A percentile compares a stretch with the other conserved stretches of the same genome.
Evolutionary conservation across 1,140 invertebrate species (phyloP).

Genomic region (Drosophila nigromelanica): DNA sequence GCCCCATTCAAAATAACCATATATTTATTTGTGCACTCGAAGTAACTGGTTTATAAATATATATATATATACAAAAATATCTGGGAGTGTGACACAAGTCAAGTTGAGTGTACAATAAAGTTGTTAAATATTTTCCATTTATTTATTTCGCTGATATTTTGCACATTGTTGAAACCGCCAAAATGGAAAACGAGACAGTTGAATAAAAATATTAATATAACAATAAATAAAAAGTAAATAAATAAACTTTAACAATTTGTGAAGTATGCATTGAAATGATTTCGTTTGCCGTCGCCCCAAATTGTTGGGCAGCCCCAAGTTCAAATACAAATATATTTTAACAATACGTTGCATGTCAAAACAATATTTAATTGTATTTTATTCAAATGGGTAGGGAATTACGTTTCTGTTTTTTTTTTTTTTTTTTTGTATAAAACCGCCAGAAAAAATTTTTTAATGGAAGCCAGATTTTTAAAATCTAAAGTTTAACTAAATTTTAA

Average conservation of each 20-base stretch:
- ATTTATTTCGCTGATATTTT: constrained; percentile 27
- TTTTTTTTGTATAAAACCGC: too few relatives aligned
- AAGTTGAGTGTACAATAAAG: constrained; percentile 15
- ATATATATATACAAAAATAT: not conserved
- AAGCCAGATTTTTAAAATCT: too few relatives aligned
- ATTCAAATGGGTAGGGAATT: not conserved
- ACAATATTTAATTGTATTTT: not conserved
- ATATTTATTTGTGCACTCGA: constrained; percentile 9
- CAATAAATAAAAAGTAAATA: constrained; percentile 6
- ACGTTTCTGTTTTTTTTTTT: too few relatives aligned
- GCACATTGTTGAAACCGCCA: constrained; percentile 28
- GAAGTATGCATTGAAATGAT: constrained; percentile 4
- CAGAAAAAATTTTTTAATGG: too few relatives aligned
- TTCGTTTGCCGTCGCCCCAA: not conserved
- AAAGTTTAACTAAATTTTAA: too few relatives aligned
- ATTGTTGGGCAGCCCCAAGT: not conserved
- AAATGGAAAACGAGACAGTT: constrained; percentile 23
- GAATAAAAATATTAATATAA: constrained; percentile 21
- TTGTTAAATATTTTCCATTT: constrained; percentile 41
- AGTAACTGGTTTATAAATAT: constrained; percentile 22
- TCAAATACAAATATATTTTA: not conserved
- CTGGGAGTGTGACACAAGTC: constrained; percentile 9
- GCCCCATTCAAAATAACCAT: not conserved
- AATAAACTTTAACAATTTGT: constrained; percentile 12
- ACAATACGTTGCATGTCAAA: not conserved